Percentiles rank a stretch among this genome's conserved stretches.
Evolutionary conservation across 1,140 invertebrate genomes (phyloP).

Genomic region (Sinonovacula constricta): DNA sequence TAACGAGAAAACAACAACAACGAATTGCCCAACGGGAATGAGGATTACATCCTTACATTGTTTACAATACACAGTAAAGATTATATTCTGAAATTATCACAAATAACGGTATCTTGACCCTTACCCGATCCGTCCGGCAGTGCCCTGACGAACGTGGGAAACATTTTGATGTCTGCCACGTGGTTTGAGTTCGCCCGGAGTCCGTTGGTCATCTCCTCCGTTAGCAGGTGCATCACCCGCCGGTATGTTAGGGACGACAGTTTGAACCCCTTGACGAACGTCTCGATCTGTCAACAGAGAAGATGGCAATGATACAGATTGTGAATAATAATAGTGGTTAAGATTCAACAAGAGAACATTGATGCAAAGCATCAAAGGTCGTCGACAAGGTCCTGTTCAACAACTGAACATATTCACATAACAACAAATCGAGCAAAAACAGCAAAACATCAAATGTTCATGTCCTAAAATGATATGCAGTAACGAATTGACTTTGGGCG

Average conservation of each 20-base stretch:
- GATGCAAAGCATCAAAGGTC: no score
- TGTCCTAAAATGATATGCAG: no score
- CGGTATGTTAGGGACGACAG: constrained; percentile 88
- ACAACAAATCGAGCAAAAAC: no score
- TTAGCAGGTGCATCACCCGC: constrained; percentile 88
- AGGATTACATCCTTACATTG: background rate
- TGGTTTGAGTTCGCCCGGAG: constrained; percentile 89
- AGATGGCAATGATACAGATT: no score
- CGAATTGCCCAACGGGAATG: background rate
- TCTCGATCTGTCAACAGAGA: constrained; percentile 94
- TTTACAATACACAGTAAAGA: background rate
- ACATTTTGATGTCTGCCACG: constrained; percentile 92
- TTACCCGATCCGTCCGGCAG: constrained; percentile 96
- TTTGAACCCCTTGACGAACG: constrained; percentile 90
- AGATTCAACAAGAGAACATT: no score
- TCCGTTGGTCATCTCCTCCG: constrained; percentile 90
- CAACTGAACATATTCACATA: no score
- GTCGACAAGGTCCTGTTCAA: no score
- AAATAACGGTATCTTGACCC: background rate
- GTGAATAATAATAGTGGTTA: no score
- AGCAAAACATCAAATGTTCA: no score
- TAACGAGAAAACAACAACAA: background rate
- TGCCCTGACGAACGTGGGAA: constrained; percentile 97
- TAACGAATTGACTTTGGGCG: no score
- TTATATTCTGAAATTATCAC: background rate